Conservation (phyloP, 2,888 invertebrate genomes). For the Rapana venosa region DNA sequence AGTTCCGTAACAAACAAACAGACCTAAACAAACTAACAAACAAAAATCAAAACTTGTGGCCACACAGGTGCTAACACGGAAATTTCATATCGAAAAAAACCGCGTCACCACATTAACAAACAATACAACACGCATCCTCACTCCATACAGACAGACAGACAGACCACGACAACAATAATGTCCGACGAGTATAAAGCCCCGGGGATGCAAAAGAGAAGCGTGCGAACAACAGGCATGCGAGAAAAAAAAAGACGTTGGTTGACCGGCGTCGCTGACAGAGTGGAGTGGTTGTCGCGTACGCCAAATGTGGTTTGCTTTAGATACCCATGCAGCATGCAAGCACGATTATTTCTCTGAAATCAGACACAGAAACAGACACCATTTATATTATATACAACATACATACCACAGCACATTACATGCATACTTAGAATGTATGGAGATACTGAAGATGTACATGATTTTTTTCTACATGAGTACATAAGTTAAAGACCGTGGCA, state of each 20-base stretch:
- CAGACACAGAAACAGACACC: neutral
- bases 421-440: neutral
- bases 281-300: neutral
- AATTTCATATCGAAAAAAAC: too few species aligned
- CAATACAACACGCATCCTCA: too few species aligned
- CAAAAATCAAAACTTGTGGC: too few species aligned
- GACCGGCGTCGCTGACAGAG: neutral
- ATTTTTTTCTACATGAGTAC: neutral
- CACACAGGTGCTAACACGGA: too few species aligned
- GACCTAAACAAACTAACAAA: too few species aligned
- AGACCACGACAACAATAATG: neutral
- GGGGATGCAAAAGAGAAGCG: neutral
- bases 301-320: neutral
- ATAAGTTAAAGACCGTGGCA: neutral
- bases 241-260: neutral
- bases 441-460: neutral
- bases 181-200: neutral
- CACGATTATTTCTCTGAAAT: neutral
- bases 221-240: neutral
- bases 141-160: neutral
- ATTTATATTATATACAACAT: neutral
- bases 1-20: too few species aligned
- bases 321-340: conserved; percentile 4
- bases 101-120: too few species aligned
- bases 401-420: neutral